Base-by-base conservation (phyloP, 2,888 invertebrate genomes). In the Agriopis leucophaearia region DNA sequence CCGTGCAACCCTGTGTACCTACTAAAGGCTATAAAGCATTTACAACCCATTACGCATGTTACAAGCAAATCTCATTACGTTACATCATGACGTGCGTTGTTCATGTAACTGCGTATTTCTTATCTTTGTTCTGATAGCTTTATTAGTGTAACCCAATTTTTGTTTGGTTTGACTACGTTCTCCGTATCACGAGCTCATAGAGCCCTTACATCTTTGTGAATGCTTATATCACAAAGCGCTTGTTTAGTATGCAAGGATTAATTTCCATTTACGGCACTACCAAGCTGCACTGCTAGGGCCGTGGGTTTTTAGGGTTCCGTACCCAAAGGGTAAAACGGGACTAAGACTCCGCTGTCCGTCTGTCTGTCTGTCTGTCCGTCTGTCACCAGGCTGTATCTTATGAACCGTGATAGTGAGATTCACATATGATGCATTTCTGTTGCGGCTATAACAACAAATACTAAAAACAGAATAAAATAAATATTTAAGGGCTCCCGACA, bases 101-200 rank as follows among this genome's bases (percentile, higher is more conserved):
- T 15, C 27, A 55, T 42, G 56, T 55, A 45, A 60, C 7, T 54
- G 38, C 10, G 38, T 52, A 44, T 27, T 38, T 57, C 51, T 58
- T 65, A 65, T 62, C 65, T 27, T n/a, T 16, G n/a, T 16, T 45
- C 57, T 56, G 74, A 72, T 74, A 71, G 16, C 70, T 35, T 56
- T 73, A 55, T 74, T 71, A 42, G 62, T 69, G 35, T 70, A 66
- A 72, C 74, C 74, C 44, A 72, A 18, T 60, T 64, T 56, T 60
- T 59, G 68, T 64, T 59, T 59, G n/a, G 42, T 68, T 64, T 59
- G 35, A 42, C 36, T 52, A 63, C 40, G 47, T 59, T 57, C 12
- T 42, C 47, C 38, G 45, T 45, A 45, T 45, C 57, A 45, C 35
- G 15, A 4, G 13, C 36, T 13, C 55, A n/a, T n/a, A 18, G 44